Base-by-base conservation (phyloP, 2,797 vertebrate genomes). In the Myripristis murdjan region DNA sequence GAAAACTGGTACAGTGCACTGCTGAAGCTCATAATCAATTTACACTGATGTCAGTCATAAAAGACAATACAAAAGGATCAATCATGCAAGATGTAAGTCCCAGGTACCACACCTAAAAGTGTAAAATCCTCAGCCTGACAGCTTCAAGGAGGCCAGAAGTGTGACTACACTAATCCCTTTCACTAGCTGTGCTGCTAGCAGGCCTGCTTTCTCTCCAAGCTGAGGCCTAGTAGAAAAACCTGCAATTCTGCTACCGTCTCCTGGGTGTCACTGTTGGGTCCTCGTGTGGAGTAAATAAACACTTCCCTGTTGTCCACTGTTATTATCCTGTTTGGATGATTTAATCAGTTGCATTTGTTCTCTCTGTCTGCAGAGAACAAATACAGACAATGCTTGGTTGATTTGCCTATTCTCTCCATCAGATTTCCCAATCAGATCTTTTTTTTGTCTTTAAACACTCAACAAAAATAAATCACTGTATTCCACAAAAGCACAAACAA, bases 251-350 rank as follows among this genome's bases (percentile, higher is more conserved):
- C 28, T 60, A 39, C 64, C 46, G 2, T 64, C 74, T 70, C 16
- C 84, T 79, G 66, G 87, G 81, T 82, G 89, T 75, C 92, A 73
- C 77, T 79, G 58, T 53, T 78, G 82, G 3, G 76, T 61, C 67
- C 54, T 73, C 18, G 67, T 61, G 44, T 24, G 47, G n/a, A 14
- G 44, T 41, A 65, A 63, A 54, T n/a, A 60, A 73, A 73, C 15
- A 22, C 39, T 64, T 62, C 22, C 26, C 55, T 56, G 15, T 61
- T 59, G 33, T 41, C 6, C 22, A 14, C 35, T 51, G 57, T n/a
- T 7, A 22, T 61, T 47, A 35, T 75, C 20, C 47, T 35, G 44
- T 65, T 83, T 58, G 39, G 10, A 33, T 66, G 64, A 71, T 79
- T 69, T 51, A 75, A 87, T 81, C 70, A 49, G 41, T 26, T 48